Evolutionary conservation across 2,888 invertebrate species (phyloP), one percentile per base, ranked within the genome.

Genomic region (Acanthopleura granulata): DNA sequence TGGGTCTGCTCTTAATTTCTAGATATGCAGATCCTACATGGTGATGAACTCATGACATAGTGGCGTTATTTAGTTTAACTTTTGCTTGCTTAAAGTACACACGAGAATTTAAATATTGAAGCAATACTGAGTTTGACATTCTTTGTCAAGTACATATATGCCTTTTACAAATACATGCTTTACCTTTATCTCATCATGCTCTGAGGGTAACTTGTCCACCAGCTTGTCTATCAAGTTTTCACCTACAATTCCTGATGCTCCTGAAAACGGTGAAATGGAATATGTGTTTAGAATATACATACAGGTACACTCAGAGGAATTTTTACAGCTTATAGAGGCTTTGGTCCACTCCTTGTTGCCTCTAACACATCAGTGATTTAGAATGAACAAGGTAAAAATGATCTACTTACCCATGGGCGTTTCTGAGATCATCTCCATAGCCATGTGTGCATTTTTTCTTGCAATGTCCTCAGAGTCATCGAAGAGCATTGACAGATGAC

Each of bases 371-470:
- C 3, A 40, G 9, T 40, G 40, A 69, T 69, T 27, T 4, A 27
- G 3, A 69, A 6, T 9, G 15, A 22, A 22, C 9, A 11, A n/a
- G 25, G 4, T 40, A 40, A 40, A n/a, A 40, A 40, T 40, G 40
- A 40, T 69, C 40, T 27, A n/a, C 72, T 76, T 84, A 88, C 89
- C 89, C 78, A 79, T 77, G 12, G 89, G 87, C 30, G 88, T 88
- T 76, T 90, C 88, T 51, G 90, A 89, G 6, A 89, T 80, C 88
- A 89, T 89, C 81, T 90, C 88, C 9, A 90, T 82, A 71, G 90
- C 88, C 80, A 84, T 81, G 75, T 91, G 90, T 51, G 89, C 88
- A 83, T 90, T 89, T 81, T 85, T 85, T 61, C 90, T 83, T 4
- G 87, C 89, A 78, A 89, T 87, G 74, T 88, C 87, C 74, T 89